Evolutionary conservation across 2,113 vertebrate genomes (phyloP), one percentile per base, ranked within the genome.

Genomic region (Notothenia rossii): DNA sequence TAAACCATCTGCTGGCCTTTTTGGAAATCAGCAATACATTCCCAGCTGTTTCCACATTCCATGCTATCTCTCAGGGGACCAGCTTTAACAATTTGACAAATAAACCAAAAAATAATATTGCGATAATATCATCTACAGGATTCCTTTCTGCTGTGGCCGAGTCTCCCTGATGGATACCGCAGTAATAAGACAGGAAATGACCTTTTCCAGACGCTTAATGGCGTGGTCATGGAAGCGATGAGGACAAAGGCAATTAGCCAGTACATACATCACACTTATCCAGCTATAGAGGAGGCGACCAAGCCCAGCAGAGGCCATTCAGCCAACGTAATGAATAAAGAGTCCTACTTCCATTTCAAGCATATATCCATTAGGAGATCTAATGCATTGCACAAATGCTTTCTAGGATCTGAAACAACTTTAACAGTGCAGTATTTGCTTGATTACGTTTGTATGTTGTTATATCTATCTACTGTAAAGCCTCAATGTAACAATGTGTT

Each of bases 191-290:
- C 58, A 84, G 91, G 86, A 92, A 91, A 89, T 83, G 81, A 83
- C 89, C 91, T 91, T 90, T 40, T 91, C 67, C 76, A 88, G 86
- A 53, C 64, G 82, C 86, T 69, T 75, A 91, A 89, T 72, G 78
- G 62, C 79, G 82, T 74, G 83, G 84, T 87, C 91, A 91, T 64
- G 56, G 56, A 85, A 82, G 85, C 76, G 20, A 88, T 89, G 83
- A 82, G 85, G 84, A 91, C 90, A 86, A 83, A 89, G 84, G 83
- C 89, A 93, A 94, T 95, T 93, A 94, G 80, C 69, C 76, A 79
- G 76, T 87, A 88, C 85, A 89, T 90, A 85, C 81, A 93, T 94
- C 89, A 88, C 86, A 92, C 83, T 92, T 86, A 84, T 87, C 58
- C 70, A 73, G 72, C 86, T 66, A 81, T 87, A 81, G 73, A 90